Base-by-base conservation (phyloP, 2,888 invertebrate species). In the Andrena bucephala region DNA sequence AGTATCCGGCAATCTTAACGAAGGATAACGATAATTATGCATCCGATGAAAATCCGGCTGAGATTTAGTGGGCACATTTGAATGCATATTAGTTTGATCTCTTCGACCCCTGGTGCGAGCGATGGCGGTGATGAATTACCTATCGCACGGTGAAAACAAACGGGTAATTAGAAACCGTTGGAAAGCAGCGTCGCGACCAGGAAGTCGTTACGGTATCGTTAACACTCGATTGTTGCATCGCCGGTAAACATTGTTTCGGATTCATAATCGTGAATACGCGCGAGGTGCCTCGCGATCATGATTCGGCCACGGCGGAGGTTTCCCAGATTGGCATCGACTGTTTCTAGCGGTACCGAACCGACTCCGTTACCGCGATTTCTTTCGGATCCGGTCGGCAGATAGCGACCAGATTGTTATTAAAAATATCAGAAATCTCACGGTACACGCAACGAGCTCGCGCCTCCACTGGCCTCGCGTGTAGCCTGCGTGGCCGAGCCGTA, bases 321-420 rank as follows among this genome's bases (percentile, higher is more conserved):
- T 74, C 75, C 81, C 86, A 83, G 90, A 90, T 90, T 85, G 87
- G 87, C 91, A 89, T 90, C 90, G 87, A 80, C 77, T 77, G 82
- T 84, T 85, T 54, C 81, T 90, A 90, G 90, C 90, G 91, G 91
- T 91, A 91, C 83, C 84, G 77, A 88, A 84, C 66, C 81, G 82
- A 85, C 90, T 91, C 91, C 91, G 91, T 91, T 91, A 91, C 79
- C 81, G 83, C 78, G 69, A 87, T 86, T 89, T 91, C 85, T 87
- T 89, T 89, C 83, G 81, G 83, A 89, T 89, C 81, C 76, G 50
- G 72, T 31, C 31, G 77, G 59, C 33, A 75, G 89, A 90, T 91
- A 89, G 63, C 27, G 20, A 2, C 59, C 84, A 77, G 87, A 90
- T 90, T 77, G 81, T 91, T 90, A 89, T 91, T 89, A 91, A 89